Base-by-base conservation (phyloP, 2,888 invertebrate species). In the Hypomecis atomaria region DNA sequence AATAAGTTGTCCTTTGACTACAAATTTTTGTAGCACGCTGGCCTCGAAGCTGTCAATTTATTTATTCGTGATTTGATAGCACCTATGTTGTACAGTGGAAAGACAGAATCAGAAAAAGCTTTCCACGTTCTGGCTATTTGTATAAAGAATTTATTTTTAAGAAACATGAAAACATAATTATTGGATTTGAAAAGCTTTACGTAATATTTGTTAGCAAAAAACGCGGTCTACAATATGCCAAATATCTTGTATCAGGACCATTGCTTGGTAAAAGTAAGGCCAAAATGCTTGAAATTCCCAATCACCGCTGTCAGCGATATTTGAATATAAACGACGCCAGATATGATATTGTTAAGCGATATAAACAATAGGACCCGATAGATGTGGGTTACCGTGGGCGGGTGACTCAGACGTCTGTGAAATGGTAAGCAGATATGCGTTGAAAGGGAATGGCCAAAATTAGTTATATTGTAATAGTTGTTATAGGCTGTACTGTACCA, bases 381-480 rank as follows among this genome's bases (percentile, higher is more conserved):
- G 47, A 69, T 63, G 71, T 71, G 66, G 71, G 70, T 60, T 54
- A 57, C 33, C 67, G 72, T 70, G 70, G 70, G 71, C n/a, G 66
- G 58, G 57, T 72, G 72, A 72, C 66, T 72, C 72, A 69, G 47
- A 42, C 53, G 10, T 47, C 44, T 23, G 48, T 34, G 33, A 33
- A 37, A 49, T n/a, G 38, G 44, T 44, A 44, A 13, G 23, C 3
- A 9, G 11, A 8, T 1, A 13, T n/a, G 33, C 36, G 38, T 56
- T 36, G 38, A n/a, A 59, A 52, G 33, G 40, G 52, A 52, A 52
- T 33, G 40, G 4, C 3, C 6, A 0, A 36, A 37, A 11, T 6
- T 36, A 37, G 36, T 8, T 6, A 11, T 6, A n/a, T 5, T 44
- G 6, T n/a, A 42, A n/a, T 10, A n/a, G 2, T 40, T 40, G 9